phyloP scores from a whole-genome alignment of 2,113 vertebrate genomes.

The Cricetomys ansorgei region DNA sequence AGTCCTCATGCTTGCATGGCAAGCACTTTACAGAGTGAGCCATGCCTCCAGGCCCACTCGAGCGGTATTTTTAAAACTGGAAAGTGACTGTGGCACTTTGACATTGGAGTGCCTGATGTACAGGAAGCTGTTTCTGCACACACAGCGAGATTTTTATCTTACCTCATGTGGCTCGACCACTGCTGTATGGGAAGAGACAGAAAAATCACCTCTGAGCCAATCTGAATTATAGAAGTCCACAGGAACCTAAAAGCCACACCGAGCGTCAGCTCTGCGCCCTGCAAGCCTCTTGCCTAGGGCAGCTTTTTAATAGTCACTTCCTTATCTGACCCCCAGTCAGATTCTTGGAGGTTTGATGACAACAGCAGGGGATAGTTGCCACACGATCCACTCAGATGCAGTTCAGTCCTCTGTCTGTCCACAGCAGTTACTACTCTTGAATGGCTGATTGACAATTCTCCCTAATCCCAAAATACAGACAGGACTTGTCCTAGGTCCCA shows the following conservation, averaged over 20 bases:
- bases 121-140: neutral
- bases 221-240: slow-evolving; percentile 35
- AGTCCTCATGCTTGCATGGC: no score
- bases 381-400: neutral
- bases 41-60: neutral
- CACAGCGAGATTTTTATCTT: neutral
- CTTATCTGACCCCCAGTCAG: neutral
- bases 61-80: neutral
- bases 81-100: neutral
- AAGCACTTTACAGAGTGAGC: neutral
- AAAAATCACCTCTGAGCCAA: neutral
- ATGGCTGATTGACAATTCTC: neutral
- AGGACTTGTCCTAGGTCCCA: neutral
- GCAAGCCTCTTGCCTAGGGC: neutral
- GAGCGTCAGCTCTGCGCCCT: slow-evolving; percentile 40
- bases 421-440: neutral
- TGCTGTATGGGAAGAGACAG: neutral
- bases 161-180: neutral
- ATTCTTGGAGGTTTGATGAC: slow-evolving; percentile 35
- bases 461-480: neutral
- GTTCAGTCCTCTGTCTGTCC: neutral
- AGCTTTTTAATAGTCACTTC: slow-evolving; percentile 40
- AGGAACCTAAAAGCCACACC: slow-evolving; percentile 51
- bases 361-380: neutral
- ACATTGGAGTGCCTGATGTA: neutral